These are phyloP conservation scores for Apostichopus japonicus DNA, from an alignment of 35 echinoderm and acorn worm genomes.

Conservation along the genomic window DNA sequence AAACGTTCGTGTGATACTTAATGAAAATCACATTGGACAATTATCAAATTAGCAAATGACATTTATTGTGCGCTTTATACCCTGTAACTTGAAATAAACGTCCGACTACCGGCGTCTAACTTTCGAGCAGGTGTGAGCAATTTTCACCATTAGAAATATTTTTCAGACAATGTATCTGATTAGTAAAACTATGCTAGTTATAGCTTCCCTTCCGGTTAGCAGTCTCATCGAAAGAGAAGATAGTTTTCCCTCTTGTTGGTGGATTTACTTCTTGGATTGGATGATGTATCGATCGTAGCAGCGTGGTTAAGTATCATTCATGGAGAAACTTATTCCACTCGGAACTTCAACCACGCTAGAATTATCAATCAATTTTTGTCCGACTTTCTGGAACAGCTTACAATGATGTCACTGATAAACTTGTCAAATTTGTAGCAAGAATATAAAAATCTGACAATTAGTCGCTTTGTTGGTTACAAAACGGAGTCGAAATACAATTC, in stretches of 20 bases:
- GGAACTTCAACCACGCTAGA: conserved; percentile 17
- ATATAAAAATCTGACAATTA: conserved; percentile 46
- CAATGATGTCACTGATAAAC: conserved; percentile 29
- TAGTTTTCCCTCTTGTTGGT: not conserved
- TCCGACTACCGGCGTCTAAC: too few species aligned
- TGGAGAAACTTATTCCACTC: conserved; percentile 26
- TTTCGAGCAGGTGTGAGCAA: too few species aligned
- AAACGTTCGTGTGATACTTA: too few species aligned
- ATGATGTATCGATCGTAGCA: conserved; percentile 19
- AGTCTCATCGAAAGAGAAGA: not conserved
- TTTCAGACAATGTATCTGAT: too few species aligned
- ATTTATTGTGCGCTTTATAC: too few species aligned
- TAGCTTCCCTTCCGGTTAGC: too few species aligned
- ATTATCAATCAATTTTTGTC: conserved; percentile 47
- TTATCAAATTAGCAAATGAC: too few species aligned
- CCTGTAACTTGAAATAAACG: too few species aligned
- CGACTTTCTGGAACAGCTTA: conserved; percentile 34
- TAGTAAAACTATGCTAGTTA: too few species aligned
- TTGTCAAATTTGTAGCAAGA: conserved; percentile 43
- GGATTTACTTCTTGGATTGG: not conserved
- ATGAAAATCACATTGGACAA: too few species aligned
- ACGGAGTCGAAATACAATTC: not conserved
- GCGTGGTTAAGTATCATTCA: conserved; percentile 21
- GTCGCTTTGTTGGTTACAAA: conserved; percentile 42
- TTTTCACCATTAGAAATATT: too few species aligned